phyloP scores from a whole-genome alignment of 2,888 invertebrate species.

The Ptilodon capucinus region DNA sequence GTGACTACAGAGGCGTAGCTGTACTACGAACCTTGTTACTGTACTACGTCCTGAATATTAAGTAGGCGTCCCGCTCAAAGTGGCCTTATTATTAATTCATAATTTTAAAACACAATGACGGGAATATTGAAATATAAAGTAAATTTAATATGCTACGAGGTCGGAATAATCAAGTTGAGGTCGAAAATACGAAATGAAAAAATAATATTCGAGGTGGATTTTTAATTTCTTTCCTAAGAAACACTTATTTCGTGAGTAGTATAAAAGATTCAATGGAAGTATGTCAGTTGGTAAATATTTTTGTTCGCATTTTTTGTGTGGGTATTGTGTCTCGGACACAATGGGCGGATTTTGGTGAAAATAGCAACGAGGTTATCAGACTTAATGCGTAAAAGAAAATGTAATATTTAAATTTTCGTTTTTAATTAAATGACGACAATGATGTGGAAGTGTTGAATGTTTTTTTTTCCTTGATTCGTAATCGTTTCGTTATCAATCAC shows the following conservation, averaged over 20 bases:
- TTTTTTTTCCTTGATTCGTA: background rate
- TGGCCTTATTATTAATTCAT: slow-evolving; percentile 15
- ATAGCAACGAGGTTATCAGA: slow-evolving; percentile 1
- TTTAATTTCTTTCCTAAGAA: background rate
- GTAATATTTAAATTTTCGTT: background rate
- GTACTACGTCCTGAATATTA: slow-evolving; percentile 30
- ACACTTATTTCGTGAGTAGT: background rate
- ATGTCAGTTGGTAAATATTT: slow-evolving; percentile 2
- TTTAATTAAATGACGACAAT: background rate
- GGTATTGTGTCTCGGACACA: background rate
- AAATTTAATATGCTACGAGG: slow-evolving; percentile 31
- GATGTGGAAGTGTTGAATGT: background rate
- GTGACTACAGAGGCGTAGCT: slow-evolving; percentile 25
- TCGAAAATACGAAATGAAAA: slow-evolving; percentile 7
- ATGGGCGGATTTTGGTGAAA: slow-evolving; percentile 1
- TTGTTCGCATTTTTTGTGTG: background rate
- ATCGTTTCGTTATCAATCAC: background rate
- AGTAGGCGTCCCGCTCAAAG: slow-evolving; percentile 11
- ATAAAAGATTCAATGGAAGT: slow-evolving; percentile 1
- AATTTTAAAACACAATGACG: slow-evolving; percentile 8
- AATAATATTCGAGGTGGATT: background rate
- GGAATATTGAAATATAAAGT: slow-evolving; percentile 25
- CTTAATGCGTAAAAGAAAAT: background rate
- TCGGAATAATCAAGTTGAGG: slow-evolving; percentile 19
- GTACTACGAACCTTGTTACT: slow-evolving; percentile 25